These are phyloP conservation scores for Parasteatoda tepidariorum DNA, from an alignment of 1,140 invertebrate genomes.

Conservation along the genomic window DNA sequence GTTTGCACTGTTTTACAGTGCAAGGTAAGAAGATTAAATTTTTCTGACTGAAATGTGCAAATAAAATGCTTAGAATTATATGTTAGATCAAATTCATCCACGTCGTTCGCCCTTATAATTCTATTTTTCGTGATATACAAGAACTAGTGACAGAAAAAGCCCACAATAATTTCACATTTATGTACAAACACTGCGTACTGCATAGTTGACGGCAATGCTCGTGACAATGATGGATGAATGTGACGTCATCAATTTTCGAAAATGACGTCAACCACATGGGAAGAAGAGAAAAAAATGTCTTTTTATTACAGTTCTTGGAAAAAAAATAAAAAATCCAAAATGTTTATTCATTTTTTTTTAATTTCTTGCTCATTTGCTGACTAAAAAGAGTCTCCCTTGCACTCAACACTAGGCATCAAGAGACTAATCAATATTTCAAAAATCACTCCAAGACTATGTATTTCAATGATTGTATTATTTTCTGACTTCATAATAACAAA, in stretches of 20 bases:
- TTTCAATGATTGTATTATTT: not conserved
- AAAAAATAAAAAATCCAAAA: not conserved
- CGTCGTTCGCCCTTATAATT: constrained; percentile 4
- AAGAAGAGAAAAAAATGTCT: not conserved
- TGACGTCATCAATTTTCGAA: not conserved
- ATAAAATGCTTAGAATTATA: no score
- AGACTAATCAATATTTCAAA: not conserved
- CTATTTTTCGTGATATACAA: constrained; percentile 13
- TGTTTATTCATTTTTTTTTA: not conserved
- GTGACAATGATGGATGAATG: constrained; percentile 51
- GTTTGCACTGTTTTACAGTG: no score
- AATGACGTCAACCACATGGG: constrained; percentile 5
- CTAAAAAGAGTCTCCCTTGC: not conserved
- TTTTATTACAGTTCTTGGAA: not conserved
- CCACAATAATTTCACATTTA: constrained; percentile 29
- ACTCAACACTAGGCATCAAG: not conserved
- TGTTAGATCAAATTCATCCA: no score
- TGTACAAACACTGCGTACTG: constrained; percentile 48
- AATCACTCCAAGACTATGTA: not conserved
- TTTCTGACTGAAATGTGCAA: no score
- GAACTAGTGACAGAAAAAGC: constrained; percentile 37
- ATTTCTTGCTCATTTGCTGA: not conserved
- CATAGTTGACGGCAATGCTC: constrained; percentile 49
- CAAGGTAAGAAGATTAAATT: no score
- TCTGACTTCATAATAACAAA: not conserved